Evolutionary conservation across 2,797 vertebrate genomes (phyloP), one percentile per base, ranked within the genome.

Genomic region (Peromyscus aztecus): DNA sequence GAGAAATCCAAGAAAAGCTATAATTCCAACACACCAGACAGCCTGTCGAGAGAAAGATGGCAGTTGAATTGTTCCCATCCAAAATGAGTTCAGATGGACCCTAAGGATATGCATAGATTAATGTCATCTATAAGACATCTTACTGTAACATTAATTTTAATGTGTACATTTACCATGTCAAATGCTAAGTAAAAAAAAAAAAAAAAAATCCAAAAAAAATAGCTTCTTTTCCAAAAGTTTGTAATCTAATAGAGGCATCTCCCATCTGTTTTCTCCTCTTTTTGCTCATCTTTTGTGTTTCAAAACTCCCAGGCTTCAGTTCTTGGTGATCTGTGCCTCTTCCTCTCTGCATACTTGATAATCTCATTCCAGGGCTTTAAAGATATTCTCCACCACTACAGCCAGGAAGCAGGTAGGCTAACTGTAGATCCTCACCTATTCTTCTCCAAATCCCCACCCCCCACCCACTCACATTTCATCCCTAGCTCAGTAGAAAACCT

Each of bases 61-160:
- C 27, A 90, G 14, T 24, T 52, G 81, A 96, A 61, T 75, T 59
- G 37, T 67, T 11, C 67, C 69, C 29, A 84, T 75, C 86, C 94
- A 27, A 67, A 94, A 31, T 59, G 4, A 82, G 29, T 94, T 92
- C 34, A 87, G 6, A 10, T 75, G 5, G n/a, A 17, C 24, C 43
- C 40, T 73, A 83, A 87, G 49, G 10, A 52, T 90, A 19, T 37
- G 17, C 61, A 78, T 59, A 84, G 92, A 90, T 95, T 92, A 89
- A 80, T 52, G 9, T 57, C 9, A 43, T 90, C 61, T 59, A n/a
- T 19, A 89, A 85, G 73, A 31, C 71, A 11, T 52, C 52, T 76
- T 80, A 71, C 55, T 57, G 67, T 55, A 55, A 52, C 73, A 34
- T 71, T 94, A 9, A n/a, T 86, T 87, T 85, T 78, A 73, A 27